Evolutionary conservation across 2,888 invertebrate species (phyloP), one percentile per base, ranked within the genome.

Genomic region (Diarsia dahlii): DNA sequence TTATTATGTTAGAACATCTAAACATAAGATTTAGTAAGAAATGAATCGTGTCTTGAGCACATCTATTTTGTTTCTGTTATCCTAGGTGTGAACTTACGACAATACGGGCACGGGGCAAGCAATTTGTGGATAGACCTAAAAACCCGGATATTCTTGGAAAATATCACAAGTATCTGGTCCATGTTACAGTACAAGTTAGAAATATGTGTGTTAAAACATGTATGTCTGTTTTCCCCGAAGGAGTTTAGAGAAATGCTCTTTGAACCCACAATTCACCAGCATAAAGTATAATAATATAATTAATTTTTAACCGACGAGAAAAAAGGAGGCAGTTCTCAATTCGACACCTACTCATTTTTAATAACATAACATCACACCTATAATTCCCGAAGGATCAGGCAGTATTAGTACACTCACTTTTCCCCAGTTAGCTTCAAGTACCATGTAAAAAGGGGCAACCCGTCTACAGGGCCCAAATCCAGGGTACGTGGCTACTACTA

Each of bases 41-140:
- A 39, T 39, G 39, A 3, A 48, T 13, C 1, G 13, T 13, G 8
- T 1, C 5, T 23, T 20, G 46, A 13, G 20, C 81, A 39, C 20
- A 34, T 74, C 60, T 39, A 39, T 60, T 81, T 75, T 65, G 28
- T 75, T 81, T 80, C 69, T 8, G n/a, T 3, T 34, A 23, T 81
- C 76, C 20, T 20, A 56, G 68, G 28, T 48, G 15, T 45, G 34
- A 74, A 80, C 67, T 64, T 48, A 81, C 48, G 39, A 69, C 76
- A 54, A 81, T 65, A 81, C 54, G 52, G 68, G 58, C 28, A 23
- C 65, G 54, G 52, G 68, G 58, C 28, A 23, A 65, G 65, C 28
- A 69, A 74, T 81, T 79, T 81, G 64, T 69, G 68, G 68, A 15
- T 45, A 18, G 52, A 65, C 58, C 81, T 65, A 65, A 79, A 74